Conservation (phyloP, 2,113 vertebrate species). For the Lipophrys pholis region DNA sequence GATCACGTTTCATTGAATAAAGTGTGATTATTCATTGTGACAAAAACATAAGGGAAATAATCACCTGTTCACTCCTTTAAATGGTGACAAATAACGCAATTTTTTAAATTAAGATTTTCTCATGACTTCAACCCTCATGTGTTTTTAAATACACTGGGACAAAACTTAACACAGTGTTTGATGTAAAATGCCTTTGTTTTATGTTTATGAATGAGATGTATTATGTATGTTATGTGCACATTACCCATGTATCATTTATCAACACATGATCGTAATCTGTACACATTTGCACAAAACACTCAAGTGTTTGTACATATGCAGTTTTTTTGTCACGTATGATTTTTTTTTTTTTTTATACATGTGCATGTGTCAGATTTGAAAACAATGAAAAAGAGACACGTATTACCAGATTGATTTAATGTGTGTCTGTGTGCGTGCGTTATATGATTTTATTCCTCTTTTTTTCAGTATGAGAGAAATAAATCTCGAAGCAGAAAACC, state of each 20-base stretch:
- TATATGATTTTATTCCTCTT: constrained; percentile 52
- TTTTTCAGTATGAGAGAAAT: constrained; percentile 65
- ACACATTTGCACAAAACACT: constrained; percentile 86
- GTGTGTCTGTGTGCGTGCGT: constrained; percentile 66
- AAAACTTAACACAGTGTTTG: constrained; percentile 57
- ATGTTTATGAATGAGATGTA: constrained; percentile 70
- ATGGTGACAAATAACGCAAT: constrained; percentile 35
- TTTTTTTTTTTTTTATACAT: constrained; percentile 81
- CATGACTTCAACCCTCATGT: constrained; percentile 44
- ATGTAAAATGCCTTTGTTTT: constrained; percentile 58
- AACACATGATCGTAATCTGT: constrained; percentile 83
- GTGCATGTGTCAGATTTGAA: constrained; percentile 83
- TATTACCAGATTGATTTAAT: constrained; percentile 65
- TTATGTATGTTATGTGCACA: constrained; percentile 79
- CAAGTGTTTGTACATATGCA: constrained; percentile 85
- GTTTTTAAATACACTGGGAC: constrained; percentile 63
- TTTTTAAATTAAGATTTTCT: constrained; percentile 33
- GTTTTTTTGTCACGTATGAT: constrained; percentile 76
- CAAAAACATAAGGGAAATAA: constrained; percentile 21
- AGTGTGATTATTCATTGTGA: constrained; percentile 30
- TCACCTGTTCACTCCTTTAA: constrained; percentile 44
- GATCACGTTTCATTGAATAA: not conserved
- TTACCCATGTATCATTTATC: constrained; percentile 81
- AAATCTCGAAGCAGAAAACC: constrained; percentile 57
- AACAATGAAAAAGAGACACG: constrained; percentile 73